phyloP scores from a whole-genome alignment of 2,113 vertebrate species.

The Dicerorhinus sumatrensis region DNA sequence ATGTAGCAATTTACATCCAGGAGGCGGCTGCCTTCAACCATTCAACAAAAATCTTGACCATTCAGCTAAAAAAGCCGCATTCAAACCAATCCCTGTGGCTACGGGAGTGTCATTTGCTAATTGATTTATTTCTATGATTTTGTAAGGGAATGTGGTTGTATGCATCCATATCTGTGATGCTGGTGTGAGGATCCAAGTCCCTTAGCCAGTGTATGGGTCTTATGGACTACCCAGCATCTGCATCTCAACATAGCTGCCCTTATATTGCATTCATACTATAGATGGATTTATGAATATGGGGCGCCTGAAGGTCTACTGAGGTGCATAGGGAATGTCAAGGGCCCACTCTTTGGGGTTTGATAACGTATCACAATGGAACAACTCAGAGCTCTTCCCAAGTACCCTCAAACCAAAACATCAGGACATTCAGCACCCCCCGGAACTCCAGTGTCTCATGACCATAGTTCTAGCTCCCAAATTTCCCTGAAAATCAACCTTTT shows the following conservation, averaged over 20 bases:
- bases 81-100: not conserved
- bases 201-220: not conserved
- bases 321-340: not conserved
- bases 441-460: not conserved
- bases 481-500: not conserved
- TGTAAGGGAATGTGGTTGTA: not conserved
- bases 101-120: not conserved
- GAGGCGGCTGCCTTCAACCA: conserved; percentile 18
- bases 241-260: not conserved
- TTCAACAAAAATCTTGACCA: not conserved
- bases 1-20: not conserved
- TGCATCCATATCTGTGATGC: not conserved
- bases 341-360: not conserved
- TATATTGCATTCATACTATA: not conserved
- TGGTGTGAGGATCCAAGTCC: not conserved
- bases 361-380: not conserved
- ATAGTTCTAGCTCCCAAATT: not conserved
- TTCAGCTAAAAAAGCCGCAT: not conserved
- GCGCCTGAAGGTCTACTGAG: not conserved
- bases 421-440: not conserved
- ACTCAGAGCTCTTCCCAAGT: not conserved
- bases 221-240: not conserved
- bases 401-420: not conserved
- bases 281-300: not conserved
- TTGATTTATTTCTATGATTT: not conserved